Conservation (phyloP, 1,140 invertebrate genomes). For the Drosophila chauvacae region DNA sequence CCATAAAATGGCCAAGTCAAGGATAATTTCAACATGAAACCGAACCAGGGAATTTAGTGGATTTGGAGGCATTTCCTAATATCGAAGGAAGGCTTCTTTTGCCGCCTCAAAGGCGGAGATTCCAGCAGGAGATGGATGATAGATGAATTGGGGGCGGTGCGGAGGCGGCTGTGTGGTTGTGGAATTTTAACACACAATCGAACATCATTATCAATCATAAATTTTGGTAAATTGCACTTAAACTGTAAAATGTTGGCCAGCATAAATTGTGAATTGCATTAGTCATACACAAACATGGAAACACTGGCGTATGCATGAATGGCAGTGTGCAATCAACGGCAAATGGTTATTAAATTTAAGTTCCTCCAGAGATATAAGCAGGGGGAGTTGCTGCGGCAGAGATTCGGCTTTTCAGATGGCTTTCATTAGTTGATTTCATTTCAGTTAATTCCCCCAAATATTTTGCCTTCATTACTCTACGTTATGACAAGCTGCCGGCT, state of each 20-base stretch:
- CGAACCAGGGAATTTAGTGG: slow-evolving; percentile 3
- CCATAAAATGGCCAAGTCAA: slow-evolving; percentile 6
- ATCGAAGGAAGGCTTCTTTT: slow-evolving; percentile 33
- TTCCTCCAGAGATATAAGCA: slow-evolving; percentile 31
- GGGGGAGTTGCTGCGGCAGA: not conserved
- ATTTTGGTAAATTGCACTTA: slow-evolving; percentile 62
- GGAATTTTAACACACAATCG: slow-evolving; percentile 52
- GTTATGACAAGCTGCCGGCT: slow-evolving; percentile 27
- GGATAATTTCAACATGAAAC: slow-evolving; percentile 26
- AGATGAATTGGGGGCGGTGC: not conserved
- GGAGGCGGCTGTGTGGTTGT: slow-evolving; percentile 1
- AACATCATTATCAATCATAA: slow-evolving; percentile 61
- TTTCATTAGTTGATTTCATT: slow-evolving; percentile 77
- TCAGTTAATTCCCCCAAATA: slow-evolving; percentile 65
- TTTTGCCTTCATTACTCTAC: slow-evolving; percentile 52
- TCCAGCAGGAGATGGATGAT: slow-evolving; percentile 5
- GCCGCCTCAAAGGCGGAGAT: slow-evolving; percentile 3
- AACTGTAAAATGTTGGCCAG: slow-evolving; percentile 48
- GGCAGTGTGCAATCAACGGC: slow-evolving; percentile 53
- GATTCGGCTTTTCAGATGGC: slow-evolving; percentile 50
- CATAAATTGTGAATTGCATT: slow-evolving; percentile 57
- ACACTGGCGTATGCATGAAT: slow-evolving; percentile 27
- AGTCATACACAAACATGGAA: slow-evolving; percentile 25
- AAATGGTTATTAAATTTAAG: slow-evolving; percentile 61
- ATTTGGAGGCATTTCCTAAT: slow-evolving; percentile 47